Evolutionary conservation across 1,140 invertebrate genomes (phyloP), one percentile per base, ranked within the genome.

Genomic region (Leptopilina clavipes): DNA sequence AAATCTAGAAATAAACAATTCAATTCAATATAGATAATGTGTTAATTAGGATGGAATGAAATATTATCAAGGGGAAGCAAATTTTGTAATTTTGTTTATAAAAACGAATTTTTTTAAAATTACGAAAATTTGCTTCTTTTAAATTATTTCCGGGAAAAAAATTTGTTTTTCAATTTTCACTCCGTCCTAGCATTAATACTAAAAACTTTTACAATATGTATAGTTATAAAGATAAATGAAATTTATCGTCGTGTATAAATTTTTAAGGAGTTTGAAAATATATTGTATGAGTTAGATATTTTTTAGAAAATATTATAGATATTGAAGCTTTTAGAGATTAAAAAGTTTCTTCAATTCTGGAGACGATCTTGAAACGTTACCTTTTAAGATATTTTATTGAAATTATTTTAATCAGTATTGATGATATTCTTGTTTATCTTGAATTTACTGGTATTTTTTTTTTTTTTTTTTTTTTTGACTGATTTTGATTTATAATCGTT

Each of bases 141-240:
- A 48, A 48, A 48, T 12, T 14, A n/a, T 48, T 1, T 17, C 7
- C n/a, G n/a, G n/a, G n/a, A 52, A 52, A 14, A 14, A 12, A 48
- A 52, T 52, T n/a, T 0, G 3, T 52, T 5, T 52, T 52, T 52
- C 3, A 52, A 52, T 52, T 52, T 52, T 52, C 48, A 52, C 48
- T 52, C 48, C n/a, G 48, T 52, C 48, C 48, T 52, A n/a, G 48
- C 5, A 52, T 52, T 52, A 52, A 52, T 52, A n/a, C n/a, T 48
- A 5, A 17, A n/a, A 52, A 48, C 17, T 52, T 48, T 14, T 31
- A 31, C 12, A 31, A n/a, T 22, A 19, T 65, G 12, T 22, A 65
- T n/a, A 31, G 25, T n/a, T 65, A 31, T 65, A 25, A 65, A 3
- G 22, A 65, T 6, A 65, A 65, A 65, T 31, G 25, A 31, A 65